Evolutionary conservation across 2,888 invertebrate genomes (phyloP).

Genomic region (Chalcosyrphus nemorum): DNA sequence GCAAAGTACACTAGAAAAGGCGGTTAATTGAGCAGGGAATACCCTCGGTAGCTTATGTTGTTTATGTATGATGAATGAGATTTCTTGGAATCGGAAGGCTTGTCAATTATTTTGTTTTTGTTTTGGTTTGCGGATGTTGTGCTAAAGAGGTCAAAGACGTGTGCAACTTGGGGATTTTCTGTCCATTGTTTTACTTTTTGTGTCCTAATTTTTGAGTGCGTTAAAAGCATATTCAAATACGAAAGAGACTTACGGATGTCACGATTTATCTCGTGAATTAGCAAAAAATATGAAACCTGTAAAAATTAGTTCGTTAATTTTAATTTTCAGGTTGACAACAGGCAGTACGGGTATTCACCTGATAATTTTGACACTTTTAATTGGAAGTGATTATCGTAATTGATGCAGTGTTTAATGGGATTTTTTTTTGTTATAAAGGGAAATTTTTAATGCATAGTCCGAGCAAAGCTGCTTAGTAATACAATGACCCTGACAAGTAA

Average conservation of each 20-base stretch:
- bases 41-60: not conserved
- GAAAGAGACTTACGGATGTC: not conserved
- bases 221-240: not conserved
- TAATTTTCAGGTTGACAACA: not conserved
- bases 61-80: not conserved
- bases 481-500: too few relatives aligned
- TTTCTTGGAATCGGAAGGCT: conserved; percentile 6
- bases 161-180: not conserved
- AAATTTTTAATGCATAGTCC: not conserved
- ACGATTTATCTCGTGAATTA: not conserved
- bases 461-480: too few relatives aligned
- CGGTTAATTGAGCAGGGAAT: conserved; percentile 18
- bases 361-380: not conserved
- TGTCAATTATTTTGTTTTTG: not conserved
- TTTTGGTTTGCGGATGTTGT: not conserved
- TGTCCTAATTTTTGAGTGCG: not conserved
- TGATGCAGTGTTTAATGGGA: not conserved
- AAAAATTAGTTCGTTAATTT: not conserved
- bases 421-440: not conserved
- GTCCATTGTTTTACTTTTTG: not conserved
- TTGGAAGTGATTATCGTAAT: not conserved
- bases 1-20: not conserved
- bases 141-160: not conserved
- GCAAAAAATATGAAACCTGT: not conserved
- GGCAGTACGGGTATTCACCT: not conserved